phyloP scores from a whole-genome alignment of 2,797 vertebrate genomes.

The Pipistrellus pygmaeus region DNA sequence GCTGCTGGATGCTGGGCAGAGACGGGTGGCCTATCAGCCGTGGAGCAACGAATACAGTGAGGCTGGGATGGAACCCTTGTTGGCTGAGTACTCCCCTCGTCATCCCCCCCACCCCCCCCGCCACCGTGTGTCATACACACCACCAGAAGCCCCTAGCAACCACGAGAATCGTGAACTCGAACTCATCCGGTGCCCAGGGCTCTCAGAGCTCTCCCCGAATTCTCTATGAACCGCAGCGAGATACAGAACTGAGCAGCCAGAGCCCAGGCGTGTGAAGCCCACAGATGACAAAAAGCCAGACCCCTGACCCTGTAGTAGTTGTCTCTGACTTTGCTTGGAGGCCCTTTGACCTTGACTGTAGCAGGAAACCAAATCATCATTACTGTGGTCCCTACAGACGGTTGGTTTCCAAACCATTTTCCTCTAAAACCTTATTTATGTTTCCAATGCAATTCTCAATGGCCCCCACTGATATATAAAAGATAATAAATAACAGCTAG shows the following conservation, averaged over 20 bases:
- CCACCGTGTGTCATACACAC: too few relatives aligned
- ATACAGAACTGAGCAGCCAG: background rate
- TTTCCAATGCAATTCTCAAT: constrained; percentile 20
- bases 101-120: too few relatives aligned
- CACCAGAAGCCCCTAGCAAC: background rate
- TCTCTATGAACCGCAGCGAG: background rate
- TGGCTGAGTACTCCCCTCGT: background rate
- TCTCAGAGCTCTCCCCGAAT: background rate
- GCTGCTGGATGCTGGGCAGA: background rate
- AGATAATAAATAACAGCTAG: background rate
- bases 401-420: background rate
- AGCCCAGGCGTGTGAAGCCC: background rate
- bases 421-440: background rate
- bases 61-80: background rate
- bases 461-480: background rate
- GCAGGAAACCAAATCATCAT: background rate
- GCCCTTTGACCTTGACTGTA: background rate
- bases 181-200: background rate
- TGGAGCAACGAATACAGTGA: background rate
- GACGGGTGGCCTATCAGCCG: background rate
- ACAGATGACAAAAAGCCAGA: background rate
- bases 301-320: background rate
- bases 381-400: background rate
- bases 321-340: background rate
- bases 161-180: background rate